These are phyloP conservation scores for Mormoops blainvillei DNA, from an alignment of 2,113 vertebrate genomes.

Conservation along the genomic window DNA sequence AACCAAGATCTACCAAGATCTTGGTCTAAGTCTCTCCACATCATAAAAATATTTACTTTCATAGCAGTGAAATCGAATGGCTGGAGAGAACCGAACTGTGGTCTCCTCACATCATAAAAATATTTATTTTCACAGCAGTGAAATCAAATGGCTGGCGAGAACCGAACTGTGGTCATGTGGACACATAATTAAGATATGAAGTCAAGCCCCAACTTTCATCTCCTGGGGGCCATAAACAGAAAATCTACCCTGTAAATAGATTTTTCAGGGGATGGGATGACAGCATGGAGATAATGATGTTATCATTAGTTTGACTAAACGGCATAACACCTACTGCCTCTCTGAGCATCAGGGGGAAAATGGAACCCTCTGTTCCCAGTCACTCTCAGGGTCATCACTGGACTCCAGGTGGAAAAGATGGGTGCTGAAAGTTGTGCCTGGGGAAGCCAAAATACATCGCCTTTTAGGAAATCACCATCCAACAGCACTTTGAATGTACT, in stretches of 20 bases:
- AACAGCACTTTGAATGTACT: neutral
- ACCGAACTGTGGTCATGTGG: neutral
- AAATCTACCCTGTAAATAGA: slow-evolving; percentile 2
- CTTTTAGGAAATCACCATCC: neutral
- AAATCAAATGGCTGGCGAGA: neutral
- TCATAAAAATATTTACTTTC: neutral
- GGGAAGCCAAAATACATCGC: neutral
- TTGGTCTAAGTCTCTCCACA: neutral
- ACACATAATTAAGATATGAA: slow-evolving; percentile 25
- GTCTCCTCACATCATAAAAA: neutral
- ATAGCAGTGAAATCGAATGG: neutral
- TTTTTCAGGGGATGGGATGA: neutral
- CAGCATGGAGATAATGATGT: neutral
- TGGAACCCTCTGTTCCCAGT: too few species aligned
- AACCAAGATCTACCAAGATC: neutral
- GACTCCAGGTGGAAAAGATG: neutral
- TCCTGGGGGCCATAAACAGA: neutral
- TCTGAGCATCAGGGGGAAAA: too few species aligned
- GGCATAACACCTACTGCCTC: neutral
- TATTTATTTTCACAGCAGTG: neutral
- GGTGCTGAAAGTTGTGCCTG: neutral
- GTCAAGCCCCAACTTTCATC: slow-evolving; percentile 8
- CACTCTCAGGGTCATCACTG: neutral
- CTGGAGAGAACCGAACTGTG: neutral
- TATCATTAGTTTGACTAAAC: slow-evolving; percentile 11